Conservation (phyloP, 1,140 invertebrate genomes). For the Brachionus rotundiformis region DNA sequence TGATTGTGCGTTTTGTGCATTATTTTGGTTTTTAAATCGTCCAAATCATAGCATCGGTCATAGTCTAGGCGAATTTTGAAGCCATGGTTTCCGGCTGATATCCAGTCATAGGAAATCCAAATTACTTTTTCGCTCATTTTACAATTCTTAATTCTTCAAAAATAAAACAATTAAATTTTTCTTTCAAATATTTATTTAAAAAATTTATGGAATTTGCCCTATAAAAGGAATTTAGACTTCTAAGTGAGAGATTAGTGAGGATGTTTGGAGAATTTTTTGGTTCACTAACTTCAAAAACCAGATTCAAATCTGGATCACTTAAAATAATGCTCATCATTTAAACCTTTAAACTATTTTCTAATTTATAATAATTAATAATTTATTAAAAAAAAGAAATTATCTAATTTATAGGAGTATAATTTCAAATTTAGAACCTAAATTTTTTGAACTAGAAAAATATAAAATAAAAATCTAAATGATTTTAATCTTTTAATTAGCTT, state of each 20-base stretch:
- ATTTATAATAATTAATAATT: no score
- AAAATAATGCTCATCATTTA: no score
- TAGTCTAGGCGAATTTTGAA: background rate
- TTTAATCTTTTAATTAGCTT: no score
- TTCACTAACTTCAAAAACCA: background rate
- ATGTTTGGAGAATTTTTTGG: background rate
- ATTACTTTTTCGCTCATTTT: background rate
- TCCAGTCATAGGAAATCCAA: constrained; percentile 13
- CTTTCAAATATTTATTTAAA: background rate
- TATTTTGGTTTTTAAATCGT: background rate
- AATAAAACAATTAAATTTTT: no score
- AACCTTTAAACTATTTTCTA: no score
- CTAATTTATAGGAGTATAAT: no score
- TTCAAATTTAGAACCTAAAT: no score
- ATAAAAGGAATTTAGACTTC: background rate
- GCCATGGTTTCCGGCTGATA: background rate
- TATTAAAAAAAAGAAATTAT: no score
- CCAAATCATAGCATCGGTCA: background rate
- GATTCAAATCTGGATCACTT: background rate
- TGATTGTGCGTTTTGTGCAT: background rate
- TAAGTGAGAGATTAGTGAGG: background rate
- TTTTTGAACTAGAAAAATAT: no score
- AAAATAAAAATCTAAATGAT: no score
- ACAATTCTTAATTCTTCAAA: no score
- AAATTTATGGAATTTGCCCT: background rate